A percentile compares a stretch with the other conserved stretches of the same genome.
These are phyloP conservation scores for Zoanthus sociatus DNA, from an alignment of 92 coral and sea anemone genomes.

Conservation along the genomic window DNA sequence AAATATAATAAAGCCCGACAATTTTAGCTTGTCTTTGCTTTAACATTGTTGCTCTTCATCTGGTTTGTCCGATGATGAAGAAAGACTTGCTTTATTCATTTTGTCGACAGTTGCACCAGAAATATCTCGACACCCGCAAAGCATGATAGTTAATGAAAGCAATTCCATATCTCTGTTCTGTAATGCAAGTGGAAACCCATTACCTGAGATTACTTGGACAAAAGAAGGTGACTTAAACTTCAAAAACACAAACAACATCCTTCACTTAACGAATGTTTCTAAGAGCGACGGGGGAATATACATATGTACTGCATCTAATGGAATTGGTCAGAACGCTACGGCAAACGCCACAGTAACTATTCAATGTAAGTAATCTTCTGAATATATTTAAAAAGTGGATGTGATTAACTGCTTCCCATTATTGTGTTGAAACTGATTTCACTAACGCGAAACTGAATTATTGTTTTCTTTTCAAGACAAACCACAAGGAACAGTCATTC, in stretches of 20 bases:
- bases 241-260: background rate
- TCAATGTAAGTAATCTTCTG: conserved; percentile 40
- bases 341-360: conserved; percentile 20
- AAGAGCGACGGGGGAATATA: conserved; percentile 7
- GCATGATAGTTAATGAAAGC: background rate
- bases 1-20: background rate
- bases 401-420: background rate
- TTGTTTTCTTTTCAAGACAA: background rate
- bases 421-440: background rate
- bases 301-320: conserved; percentile 55
- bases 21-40: background rate
- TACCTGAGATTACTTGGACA: conserved; percentile 43
- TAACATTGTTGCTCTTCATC: background rate
- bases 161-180: conserved; percentile 25
- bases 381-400: background rate
- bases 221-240: conserved; percentile 29
- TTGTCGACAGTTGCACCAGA: conserved; percentile 14
- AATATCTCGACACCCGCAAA: background rate
- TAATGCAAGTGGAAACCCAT: conserved; percentile 51
- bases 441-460: background rate
- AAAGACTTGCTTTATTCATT: background rate
- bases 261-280: background rate
- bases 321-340: conserved; percentile 51
- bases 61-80: background rate
- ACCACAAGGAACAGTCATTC: conserved; percentile 1